Evolutionary conservation across 1,140 invertebrate genomes (phyloP), one percentile per base, ranked within the genome.

Genomic region (Pseudomyrmex concolor): DNA sequence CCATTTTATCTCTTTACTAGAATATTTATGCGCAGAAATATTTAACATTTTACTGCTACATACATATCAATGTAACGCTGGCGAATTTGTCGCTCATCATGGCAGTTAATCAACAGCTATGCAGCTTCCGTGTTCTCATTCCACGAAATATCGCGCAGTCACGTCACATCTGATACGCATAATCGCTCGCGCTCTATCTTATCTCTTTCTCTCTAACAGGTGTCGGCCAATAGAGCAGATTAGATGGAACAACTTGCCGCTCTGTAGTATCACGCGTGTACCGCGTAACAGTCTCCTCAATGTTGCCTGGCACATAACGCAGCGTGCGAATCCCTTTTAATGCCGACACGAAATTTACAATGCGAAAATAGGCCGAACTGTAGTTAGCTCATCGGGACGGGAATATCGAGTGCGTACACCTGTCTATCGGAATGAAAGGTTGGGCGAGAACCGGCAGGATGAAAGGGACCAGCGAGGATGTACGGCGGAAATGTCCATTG

Each of bases 321-420:
- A 12, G 45, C 19, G 22, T 34, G 17, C 63, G 25, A 77, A 67
- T 77, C 34, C 63, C 34, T 51, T 67, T 64, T 57, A 55, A 48
- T 43, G 34, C 64, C 51, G 64, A 43, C 51, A 15, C 76, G 43
- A 70, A 80, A 80, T 70, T 70, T 80, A 80, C 76, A 80, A 70
- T 59, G 76, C 54, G 54, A 66, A 70, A 80, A 59, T 80, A 70
- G 76, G 76, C 76, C 45, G 43, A 55, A 45, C 34, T 54, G 66
- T 19, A 8, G 48, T 76, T 51, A 19, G 64, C 45, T 34, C 66
- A 80, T 71, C 54, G 66, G 59, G 66, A 70, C 54, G 54, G 54
- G 64, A 80, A 80, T 71, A 80, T 80, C 76, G 64, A 80, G 54
- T 66, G 76, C 51, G 34, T 80, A 70, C 76, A 80, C 76, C 64